Evolutionary conservation across 2,113 vertebrate genomes (phyloP), one percentile per base, ranked within the genome.

Genomic region (Upupa epops): DNA sequence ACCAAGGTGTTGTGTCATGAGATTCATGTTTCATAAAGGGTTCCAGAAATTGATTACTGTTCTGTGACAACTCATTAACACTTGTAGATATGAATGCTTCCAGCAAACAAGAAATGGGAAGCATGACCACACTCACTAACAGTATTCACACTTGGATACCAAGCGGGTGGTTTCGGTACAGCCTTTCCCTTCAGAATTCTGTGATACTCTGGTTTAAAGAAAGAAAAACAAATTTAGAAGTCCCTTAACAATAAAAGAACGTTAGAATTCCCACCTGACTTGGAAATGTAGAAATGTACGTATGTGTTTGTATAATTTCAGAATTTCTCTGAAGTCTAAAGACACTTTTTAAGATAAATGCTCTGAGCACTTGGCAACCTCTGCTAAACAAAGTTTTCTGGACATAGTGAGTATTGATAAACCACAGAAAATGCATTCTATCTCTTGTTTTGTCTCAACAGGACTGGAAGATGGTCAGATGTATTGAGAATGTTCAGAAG

Each of bases 391-490:
- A 90, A 92, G 83, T 54, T 55, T 94, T 88, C 93, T 93, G 90
- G 93, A 92, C 55, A 18, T 36, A 12, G 52, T 0, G 0, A n/a
- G 79, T 65, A 24, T 74, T 88, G 81, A 95, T 86, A 95, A 96
- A 92, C 85, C 78, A 59, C 85, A 45, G 49, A 80, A 94, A 89
- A 93, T n/a, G 87, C 54, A 83, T 75, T 90, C 66, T 93, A 26
- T 81, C 58, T 79, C 88, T 82, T 96, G 88, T 94, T 95, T 92
- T 91, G 86, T 94, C 92, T 95, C 92, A 78, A 54, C 65, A 42
- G 65, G 71, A 54, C 49, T 21, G 21, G 60, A 59, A 65, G 28
- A 49, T 29, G 79, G 40, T 86, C 56, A 83, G 73, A 49, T 72
- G 10, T 58, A n/a, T 3, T 51, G 70, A 65, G 63, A 88, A 55